Evolutionary conservation across 2,888 invertebrate genomes (phyloP), one percentile per base, ranked within the genome.

Genomic region (Nemapogon koenigi): DNA sequence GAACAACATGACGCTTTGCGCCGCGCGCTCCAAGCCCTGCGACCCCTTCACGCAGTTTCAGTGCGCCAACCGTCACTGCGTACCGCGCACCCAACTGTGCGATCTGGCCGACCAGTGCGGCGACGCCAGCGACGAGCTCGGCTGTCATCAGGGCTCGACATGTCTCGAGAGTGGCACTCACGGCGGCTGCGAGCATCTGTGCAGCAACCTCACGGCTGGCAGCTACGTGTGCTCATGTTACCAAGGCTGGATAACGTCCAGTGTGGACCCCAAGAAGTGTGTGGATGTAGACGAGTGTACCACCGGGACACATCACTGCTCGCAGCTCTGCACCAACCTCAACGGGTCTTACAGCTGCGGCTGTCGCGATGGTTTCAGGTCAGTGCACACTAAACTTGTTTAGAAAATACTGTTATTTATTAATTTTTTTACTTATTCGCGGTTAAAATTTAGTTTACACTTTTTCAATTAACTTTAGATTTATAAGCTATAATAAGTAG

Each of bases 161-260:
- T 88, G 88, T 59, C 72, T 56, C 4, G 54, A 57, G 26, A n/a
- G n/a, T n/a, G n/a, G n/a, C n/a, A n/a, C n/a, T n/a, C n/a, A n/a
- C 62, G 96, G 97, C 10, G 95, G 94, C 0, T 97, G 97, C 66
- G 89, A 94, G 57, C 96, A 97, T 57, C 88, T 88, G 55, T 97
- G 97, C 59, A 89, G 89, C 43, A 91, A 94, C 60, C 75, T 97
- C 17, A 88, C 90, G 1, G 15, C 56, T 0, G 52, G 49, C 16
- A 45, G 43, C 6, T 96, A 92, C 70, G 91, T 95, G 53, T 97
- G 97, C 64, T 86, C 89, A 25, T 97, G 97, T 66, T 89, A 87
- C 65, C 82, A 87, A 10, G 95, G 95, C 16, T 95, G 88, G 69
- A 91, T 92, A 50, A 90, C 91, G 41, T 85, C 90, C 1, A 79